These are phyloP conservation scores for Heteronetta atricapilla DNA, from an alignment of 2,113 vertebrate species.

Conservation along the genomic window DNA sequence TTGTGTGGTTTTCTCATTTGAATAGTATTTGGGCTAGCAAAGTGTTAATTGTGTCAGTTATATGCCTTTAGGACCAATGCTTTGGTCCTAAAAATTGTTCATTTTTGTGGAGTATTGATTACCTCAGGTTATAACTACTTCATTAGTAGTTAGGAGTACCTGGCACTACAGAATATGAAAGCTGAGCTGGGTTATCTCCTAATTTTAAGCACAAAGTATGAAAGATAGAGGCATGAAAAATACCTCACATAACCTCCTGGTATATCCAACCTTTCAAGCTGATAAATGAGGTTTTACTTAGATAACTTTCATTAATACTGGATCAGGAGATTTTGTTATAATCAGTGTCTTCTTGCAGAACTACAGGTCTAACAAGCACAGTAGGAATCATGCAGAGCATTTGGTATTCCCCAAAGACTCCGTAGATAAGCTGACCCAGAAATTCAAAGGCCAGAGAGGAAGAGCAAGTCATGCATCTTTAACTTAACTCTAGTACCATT, in stretches of 20 bases:
- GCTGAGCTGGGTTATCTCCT: neutral
- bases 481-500: neutral
- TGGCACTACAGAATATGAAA: neutral
- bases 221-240: neutral
- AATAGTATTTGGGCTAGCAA: neutral
- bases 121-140: neutral
- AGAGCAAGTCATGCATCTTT: neutral
- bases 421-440: neutral
- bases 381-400: too few relatives aligned
- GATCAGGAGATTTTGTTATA: neutral
- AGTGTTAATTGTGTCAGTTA: neutral
- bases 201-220: neutral
- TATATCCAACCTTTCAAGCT: neutral
- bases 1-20: neutral
- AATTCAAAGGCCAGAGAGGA: neutral
- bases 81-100: neutral
- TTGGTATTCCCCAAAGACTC: neutral
- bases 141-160: neutral
- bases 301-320: neutral
- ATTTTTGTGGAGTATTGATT: neutral
- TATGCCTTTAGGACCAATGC: too few relatives aligned
- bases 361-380: neutral
- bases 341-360: neutral
- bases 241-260: neutral
- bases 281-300: neutral